Conservation (phyloP, 37 sponge, comb jelly and placozoan genomes). For the Halichondria panicea region DNA sequence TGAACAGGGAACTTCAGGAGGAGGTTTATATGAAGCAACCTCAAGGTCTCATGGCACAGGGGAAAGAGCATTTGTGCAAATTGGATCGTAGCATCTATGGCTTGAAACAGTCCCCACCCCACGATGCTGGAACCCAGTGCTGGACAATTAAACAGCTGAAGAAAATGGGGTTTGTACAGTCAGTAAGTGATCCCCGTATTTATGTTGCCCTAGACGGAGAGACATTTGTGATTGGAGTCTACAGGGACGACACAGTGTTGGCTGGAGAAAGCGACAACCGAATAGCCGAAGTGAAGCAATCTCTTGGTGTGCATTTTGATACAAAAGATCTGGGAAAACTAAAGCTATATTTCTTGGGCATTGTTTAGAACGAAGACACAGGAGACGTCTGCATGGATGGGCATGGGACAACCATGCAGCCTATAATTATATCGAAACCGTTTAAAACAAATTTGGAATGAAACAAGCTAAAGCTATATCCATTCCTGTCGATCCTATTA, state of each 20-base stretch:
- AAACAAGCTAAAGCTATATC: no score
- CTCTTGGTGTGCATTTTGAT: conserved; percentile 1
- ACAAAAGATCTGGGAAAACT: conserved; percentile 24
- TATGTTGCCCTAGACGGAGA: conserved; percentile 10
- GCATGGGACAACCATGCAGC: no score
- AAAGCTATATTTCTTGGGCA: conserved; percentile 31
- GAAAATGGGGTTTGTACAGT: conserved; percentile 44
- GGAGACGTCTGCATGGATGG: no score
- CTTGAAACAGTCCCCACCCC: background rate
- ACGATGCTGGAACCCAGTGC: background rate
- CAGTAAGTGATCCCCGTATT: conserved; percentile 27
- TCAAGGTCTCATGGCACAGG: conserved; percentile 23
- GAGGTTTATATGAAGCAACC: conserved; percentile 53
- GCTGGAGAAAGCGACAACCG: conserved; percentile 10
- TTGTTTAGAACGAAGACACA: no score
- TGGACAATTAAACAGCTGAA: conserved; percentile 16
- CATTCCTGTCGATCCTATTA: no score
- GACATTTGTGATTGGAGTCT: conserved; percentile 2
- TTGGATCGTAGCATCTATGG: conserved; percentile 8
- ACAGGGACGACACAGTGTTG: conserved; percentile 18
- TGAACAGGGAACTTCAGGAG: conserved; percentile 36
- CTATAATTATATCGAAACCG: no score
- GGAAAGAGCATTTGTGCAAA: conserved; percentile 34
- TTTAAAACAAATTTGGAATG: no score
- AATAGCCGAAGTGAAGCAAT: conserved; percentile 20